phyloP scores from a whole-genome alignment of 1,140 invertebrate genomes.

The Drosophila hydei region DNA sequence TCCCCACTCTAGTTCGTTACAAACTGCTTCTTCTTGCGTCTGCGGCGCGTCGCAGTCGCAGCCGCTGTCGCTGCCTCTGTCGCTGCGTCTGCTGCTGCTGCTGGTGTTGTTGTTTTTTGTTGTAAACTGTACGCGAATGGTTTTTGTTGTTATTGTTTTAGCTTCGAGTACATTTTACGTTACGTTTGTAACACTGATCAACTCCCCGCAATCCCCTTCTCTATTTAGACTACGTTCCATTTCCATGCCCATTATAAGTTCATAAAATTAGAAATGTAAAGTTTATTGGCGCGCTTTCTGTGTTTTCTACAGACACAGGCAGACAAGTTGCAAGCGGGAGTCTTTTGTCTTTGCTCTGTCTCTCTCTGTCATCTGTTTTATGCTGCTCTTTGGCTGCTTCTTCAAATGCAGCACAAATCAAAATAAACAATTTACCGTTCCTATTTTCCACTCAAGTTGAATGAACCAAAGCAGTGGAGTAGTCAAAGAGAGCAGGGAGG shows the following conservation, averaged over 20 bases:
- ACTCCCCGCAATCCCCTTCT: neutral
- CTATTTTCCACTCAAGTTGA: conserved; percentile 50
- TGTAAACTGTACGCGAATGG: conserved; percentile 55
- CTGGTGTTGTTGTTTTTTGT: conserved; percentile 37
- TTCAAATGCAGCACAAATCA: conserved; percentile 42
- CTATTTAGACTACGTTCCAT: neutral
- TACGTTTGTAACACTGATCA: conserved; percentile 52
- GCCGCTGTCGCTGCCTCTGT: conserved; percentile 17
- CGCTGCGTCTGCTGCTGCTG: conserved; percentile 7
- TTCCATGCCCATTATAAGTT: conserved; percentile 41
- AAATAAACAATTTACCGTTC: conserved; percentile 55
- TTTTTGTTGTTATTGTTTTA: conserved; percentile 23
- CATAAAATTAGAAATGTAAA: conserved; percentile 55
- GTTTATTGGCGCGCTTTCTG: conserved; percentile 58
- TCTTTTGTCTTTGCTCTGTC: conserved; percentile 26
- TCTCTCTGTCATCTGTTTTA: conserved; percentile 24
- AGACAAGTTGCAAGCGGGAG: conserved; percentile 11
- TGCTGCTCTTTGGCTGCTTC: conserved; percentile 6
- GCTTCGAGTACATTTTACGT: conserved; percentile 39
- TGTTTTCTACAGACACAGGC: neutral
- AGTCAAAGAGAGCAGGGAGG: neutral
- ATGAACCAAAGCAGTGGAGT: conserved; percentile 44
- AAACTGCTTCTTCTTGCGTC: conserved; percentile 74
- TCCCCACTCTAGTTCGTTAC: conserved; percentile 80
- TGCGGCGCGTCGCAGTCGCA: conserved; percentile 15